Base-by-base conservation (phyloP, 2,888 invertebrate species). In the Empis stercorea region DNA sequence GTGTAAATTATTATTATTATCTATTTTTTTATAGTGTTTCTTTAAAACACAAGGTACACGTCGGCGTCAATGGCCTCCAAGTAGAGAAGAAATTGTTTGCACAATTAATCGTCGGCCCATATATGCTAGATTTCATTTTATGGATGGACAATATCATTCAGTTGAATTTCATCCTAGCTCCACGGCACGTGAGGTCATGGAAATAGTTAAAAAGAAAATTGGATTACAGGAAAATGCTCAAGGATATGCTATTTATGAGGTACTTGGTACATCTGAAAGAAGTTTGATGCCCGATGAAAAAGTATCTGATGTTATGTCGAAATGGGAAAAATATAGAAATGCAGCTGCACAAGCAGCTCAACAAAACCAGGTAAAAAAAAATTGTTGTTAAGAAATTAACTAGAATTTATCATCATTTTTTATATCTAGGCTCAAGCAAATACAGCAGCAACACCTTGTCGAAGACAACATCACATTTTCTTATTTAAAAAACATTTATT, bases 141-240 rank as follows among this genome's bases (percentile, higher is more conserved):
- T 94, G 78, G 94, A 94, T 65, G 93, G 93, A 2, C 92, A 93
- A 62, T 93, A 92, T 64, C 88, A 94, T 66, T 88, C 92, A 0
- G 81, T 95, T 1, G 94, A 94, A 70, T 95, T 95, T 71, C 91
- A 94, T 61, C 91, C 94, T 0, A 91, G 91, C 30, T 88, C 93
- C 42, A 91, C 92, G 0, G 87, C 92, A 4, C 80, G 81, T 58
- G 92, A 94, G 62, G 86, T 94, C 3, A 81, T 93, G 64, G 81
- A 85, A 61, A 81, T 87, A 62, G 83, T 95, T 40, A 79, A 89
- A 55, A 83, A 83, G 55, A 94, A 93, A 73, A 89, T 95, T 57
- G 94, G 94, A 1, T 78, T 61, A 3, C 61, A 63, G 37, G 65
- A 66, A 14, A 60, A 60, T 49, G 61, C 68, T 2, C 55, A 57